phyloP scores from a whole-genome alignment of 2,797 vertebrate genomes.

The Psittacula derbiana region DNA sequence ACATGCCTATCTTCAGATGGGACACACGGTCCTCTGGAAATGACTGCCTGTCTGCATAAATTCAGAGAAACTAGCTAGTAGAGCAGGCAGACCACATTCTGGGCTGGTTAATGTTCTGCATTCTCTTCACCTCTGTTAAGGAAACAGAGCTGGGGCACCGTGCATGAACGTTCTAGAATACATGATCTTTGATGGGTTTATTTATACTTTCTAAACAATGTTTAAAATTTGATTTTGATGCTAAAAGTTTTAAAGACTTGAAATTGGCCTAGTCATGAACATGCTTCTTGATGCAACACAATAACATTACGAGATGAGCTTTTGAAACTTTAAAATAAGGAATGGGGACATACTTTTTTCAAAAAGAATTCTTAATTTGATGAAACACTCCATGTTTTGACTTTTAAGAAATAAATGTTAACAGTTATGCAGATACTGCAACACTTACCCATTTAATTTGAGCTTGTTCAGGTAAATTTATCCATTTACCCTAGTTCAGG shows the following conservation, averaged over 20 bases:
- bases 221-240: not conserved
- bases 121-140: not conserved
- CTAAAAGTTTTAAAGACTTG: not conserved
- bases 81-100: rapidly evolving
- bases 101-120: rapidly evolving
- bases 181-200: rapidly evolving
- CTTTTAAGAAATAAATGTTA: not conserved
- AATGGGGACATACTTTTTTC: not conserved
- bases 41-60: not conserved
- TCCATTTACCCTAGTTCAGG: not conserved
- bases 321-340: not conserved
- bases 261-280: not conserved
- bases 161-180: not conserved
- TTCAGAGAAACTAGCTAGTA: not conserved
- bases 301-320: not conserved
- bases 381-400: not conserved
- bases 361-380: not conserved
- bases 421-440: not conserved
- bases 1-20: not conserved
- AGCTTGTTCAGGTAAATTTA: not conserved
- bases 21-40: not conserved
- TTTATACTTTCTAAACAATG: not conserved
- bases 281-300: not conserved
- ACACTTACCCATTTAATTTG: not conserved
- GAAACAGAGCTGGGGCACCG: not conserved